Conservation (phyloP, 2,888 invertebrate genomes). For the Leptinotarsa tumamoca region DNA sequence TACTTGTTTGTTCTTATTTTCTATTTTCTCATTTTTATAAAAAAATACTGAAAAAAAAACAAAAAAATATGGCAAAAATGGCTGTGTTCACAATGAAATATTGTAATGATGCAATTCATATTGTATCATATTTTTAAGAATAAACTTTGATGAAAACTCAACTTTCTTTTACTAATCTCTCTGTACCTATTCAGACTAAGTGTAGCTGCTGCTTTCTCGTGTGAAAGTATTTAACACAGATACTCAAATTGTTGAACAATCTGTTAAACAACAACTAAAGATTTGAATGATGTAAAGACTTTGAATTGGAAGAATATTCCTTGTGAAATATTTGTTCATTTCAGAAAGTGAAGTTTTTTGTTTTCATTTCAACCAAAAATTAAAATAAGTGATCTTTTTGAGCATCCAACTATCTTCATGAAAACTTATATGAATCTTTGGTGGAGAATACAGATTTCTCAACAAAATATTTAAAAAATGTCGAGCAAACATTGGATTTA, state of each 20-base stretch:
- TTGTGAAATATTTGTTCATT: too few species aligned
- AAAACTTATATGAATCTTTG: too few species aligned
- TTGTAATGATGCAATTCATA: constrained; percentile 28
- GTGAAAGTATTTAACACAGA: background rate
- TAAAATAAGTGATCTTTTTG: too few species aligned
- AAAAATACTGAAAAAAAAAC: constrained; percentile 25
- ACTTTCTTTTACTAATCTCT: constrained; percentile 21
- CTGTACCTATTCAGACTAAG: background rate
- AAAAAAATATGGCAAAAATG: constrained; percentile 38
- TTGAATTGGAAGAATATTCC: too few species aligned
- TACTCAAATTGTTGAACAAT: background rate
- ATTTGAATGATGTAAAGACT: background rate
- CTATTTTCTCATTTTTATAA: constrained; percentile 26
- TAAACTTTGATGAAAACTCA: constrained; percentile 28
- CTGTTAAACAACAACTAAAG: too few species aligned
- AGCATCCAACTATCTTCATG: too few species aligned
- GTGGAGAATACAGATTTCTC: too few species aligned
- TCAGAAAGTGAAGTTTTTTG: too few species aligned
- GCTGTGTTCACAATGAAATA: constrained; percentile 38
- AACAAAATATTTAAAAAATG: too few species aligned
- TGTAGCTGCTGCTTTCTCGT: constrained; percentile 12
- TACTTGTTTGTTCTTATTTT: constrained; percentile 27
- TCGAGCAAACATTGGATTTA: too few species aligned
- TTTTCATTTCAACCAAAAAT: too few species aligned
- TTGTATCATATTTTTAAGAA: constrained; percentile 39